Conservation (phyloP, 2,113 vertebrate species). For the Prunella fulvescens region DNA sequence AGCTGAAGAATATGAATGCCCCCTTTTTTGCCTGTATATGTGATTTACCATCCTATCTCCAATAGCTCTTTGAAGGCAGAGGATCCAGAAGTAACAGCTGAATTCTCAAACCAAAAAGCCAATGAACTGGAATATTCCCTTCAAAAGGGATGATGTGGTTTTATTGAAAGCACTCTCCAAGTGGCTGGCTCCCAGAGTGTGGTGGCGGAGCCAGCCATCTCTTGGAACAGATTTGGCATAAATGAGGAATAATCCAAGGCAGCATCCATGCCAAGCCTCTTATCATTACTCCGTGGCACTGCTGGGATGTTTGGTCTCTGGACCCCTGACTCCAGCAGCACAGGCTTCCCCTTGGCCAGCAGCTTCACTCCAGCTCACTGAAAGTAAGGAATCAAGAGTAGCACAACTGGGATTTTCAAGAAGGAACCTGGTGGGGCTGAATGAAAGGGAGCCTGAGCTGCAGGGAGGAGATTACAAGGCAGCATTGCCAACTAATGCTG, state of each 20-base stretch:
- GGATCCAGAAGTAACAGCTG: conserved; percentile 53
- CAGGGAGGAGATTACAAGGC: neutral
- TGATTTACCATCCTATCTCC: neutral
- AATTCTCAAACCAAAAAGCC: conserved; percentile 43
- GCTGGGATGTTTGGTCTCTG: neutral
- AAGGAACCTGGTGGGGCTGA: neutral
- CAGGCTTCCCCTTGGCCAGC: neutral
- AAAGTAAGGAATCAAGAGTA: neutral
- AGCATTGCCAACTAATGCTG: neutral
- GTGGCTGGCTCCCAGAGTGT: neutral
- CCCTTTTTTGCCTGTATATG: neutral
- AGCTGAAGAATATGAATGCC: conserved; percentile 27
- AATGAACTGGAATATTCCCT: conserved; percentile 35
- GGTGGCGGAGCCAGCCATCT: neutral
- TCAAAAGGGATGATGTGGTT: conserved; percentile 5
- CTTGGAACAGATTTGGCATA: conserved; percentile 9
- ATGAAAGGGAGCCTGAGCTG: neutral
- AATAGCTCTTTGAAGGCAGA: neutral
- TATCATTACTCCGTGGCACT: accelerated
- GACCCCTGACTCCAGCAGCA: neutral
- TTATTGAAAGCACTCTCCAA: conserved; percentile 12
- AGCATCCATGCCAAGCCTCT: neutral
- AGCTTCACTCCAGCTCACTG: neutral
- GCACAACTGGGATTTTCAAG: neutral
- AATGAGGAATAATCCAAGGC: conserved; percentile 1